Base-by-base conservation (phyloP, 1,140 invertebrate genomes). In the Cydia fagiglandana region DNA sequence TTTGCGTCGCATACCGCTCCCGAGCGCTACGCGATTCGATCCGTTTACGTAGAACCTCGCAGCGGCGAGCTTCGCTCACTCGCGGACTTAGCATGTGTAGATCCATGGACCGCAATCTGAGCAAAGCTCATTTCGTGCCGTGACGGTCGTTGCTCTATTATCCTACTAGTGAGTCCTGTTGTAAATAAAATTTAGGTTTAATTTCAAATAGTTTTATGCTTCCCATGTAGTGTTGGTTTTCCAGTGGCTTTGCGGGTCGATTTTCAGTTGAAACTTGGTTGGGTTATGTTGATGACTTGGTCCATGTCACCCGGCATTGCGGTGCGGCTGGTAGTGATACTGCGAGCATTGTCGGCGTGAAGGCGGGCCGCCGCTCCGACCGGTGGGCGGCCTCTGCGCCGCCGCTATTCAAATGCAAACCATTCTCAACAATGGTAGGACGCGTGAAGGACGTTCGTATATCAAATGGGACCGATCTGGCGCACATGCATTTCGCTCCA, bases 371-470 rank as follows among this genome's bases (percentile, higher is more conserved):
- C 41, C 17, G 74, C 28, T 80, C 80, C 66, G 77, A 80, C 82
- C 66, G 77, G 81, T 75, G 81, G 78, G 83, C 77, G 75, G 81
- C 82, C 80, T 83, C 82, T 82, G 77, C 79, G 79, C 81, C 83
- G 87, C 85, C 83, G 83, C 85, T 86, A 91, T 92, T 91, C 85
- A 88, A 88, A 91, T 91, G 86, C 85, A 91, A 90, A 90, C 87
- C 86, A 81, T 88, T 87, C 82, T 84, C 81, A 86, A 92, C 89
- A 91, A 91, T 91, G 86, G 90, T 89, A 91, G 89, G 91, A 93
- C 89, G 88, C 88, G 90, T 93, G 90, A 93, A 93, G 90, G 90
- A 90, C 91, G 88, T 85, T 61, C 87, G 89, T 84, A 89, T 91
- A 93, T 91, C 86, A 88, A 88, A 91, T 90, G 85, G 76, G 81